Percentiles rank a stretch among this genome's conserved stretches.
Conservation (phyloP, 2,888 invertebrate species). For the Rugalucina vietnamica region DNA sequence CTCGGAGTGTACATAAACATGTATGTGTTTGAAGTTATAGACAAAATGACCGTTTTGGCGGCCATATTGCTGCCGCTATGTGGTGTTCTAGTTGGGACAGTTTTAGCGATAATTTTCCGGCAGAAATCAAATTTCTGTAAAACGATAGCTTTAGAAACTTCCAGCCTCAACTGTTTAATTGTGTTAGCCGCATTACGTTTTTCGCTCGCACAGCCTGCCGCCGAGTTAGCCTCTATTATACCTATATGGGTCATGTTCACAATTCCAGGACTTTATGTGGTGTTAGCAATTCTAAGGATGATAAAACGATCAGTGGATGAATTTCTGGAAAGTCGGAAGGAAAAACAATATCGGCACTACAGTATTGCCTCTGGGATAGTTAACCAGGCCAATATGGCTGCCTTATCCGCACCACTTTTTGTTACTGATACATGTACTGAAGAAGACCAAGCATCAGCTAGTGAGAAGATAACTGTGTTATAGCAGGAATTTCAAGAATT, state of each 20-base stretch:
- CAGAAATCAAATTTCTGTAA: slow-evolving; percentile 75
- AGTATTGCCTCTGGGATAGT: slow-evolving; percentile 77
- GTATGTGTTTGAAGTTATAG: slow-evolving; percentile 80
- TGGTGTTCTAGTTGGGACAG: slow-evolving; percentile 75
- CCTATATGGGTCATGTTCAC: slow-evolving; percentile 83
- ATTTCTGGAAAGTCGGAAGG: slow-evolving; percentile 72
- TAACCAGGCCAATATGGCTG: slow-evolving; percentile 78
- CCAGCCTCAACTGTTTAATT: slow-evolving; percentile 81
- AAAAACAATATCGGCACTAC: slow-evolving; percentile 73
- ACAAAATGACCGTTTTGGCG: slow-evolving; percentile 73
- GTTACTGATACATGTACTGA: slow-evolving; percentile 71
- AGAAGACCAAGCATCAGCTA: slow-evolving; percentile 74
- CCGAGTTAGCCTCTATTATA: slow-evolving; percentile 79
- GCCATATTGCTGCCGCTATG: slow-evolving; percentile 75
- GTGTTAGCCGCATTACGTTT: slow-evolving; percentile 80
- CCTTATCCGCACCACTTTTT: slow-evolving; percentile 78
- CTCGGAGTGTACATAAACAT: slow-evolving; percentile 83
- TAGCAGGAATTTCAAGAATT: too few relatives aligned
- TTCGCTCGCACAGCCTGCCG: slow-evolving; percentile 79
- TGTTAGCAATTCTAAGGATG: slow-evolving; percentile 71
- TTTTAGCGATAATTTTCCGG: slow-evolving; percentile 73
- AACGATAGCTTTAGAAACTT: slow-evolving; percentile 80
- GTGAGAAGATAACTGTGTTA: slow-evolving; percentile 81
- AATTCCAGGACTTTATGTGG: slow-evolving; percentile 78
- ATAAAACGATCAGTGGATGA: slow-evolving; percentile 67